A percentile compares a stretch with the other conserved stretches of the same genome.
Conservation (phyloP, 2,113 vertebrate genomes). For the Ochotona princeps region DNA sequence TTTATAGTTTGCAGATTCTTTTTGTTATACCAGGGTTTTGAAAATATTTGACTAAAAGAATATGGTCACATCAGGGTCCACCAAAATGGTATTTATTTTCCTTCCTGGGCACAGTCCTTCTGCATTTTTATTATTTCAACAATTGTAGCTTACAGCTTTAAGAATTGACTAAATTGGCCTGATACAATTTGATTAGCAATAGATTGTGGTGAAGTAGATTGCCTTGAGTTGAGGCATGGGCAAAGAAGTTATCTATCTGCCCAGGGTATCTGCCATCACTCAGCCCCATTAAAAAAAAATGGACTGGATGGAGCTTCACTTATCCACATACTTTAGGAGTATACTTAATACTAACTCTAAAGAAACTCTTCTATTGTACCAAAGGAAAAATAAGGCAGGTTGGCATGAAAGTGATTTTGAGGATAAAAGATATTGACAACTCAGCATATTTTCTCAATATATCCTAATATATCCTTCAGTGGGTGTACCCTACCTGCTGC, state of each 20-base stretch:
- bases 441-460: constrained; percentile 36
- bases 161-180: neutral
- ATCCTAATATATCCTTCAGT: constrained; percentile 35
- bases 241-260: neutral
- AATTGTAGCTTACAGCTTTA: neutral
- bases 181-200: neutral
- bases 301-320: neutral
- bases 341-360: neutral
- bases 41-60: neutral
- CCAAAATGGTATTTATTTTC: constrained; percentile 42
- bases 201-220: neutral
- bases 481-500: constrained; percentile 13
- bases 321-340: neutral
- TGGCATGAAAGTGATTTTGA: constrained; percentile 15
- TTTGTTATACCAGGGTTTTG: neutral
- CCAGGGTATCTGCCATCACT: neutral
- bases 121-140: neutral
- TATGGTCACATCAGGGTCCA: neutral
- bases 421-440: constrained; percentile 11
- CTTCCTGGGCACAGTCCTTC: neutral
- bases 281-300: neutral
- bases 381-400: neutral
- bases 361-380: neutral
- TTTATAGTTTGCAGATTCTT: neutral
- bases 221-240: neutral